Evolutionary conservation across 2,113 vertebrate species (phyloP).

Genomic region (Machaerirhynchus nigripectus): DNA sequence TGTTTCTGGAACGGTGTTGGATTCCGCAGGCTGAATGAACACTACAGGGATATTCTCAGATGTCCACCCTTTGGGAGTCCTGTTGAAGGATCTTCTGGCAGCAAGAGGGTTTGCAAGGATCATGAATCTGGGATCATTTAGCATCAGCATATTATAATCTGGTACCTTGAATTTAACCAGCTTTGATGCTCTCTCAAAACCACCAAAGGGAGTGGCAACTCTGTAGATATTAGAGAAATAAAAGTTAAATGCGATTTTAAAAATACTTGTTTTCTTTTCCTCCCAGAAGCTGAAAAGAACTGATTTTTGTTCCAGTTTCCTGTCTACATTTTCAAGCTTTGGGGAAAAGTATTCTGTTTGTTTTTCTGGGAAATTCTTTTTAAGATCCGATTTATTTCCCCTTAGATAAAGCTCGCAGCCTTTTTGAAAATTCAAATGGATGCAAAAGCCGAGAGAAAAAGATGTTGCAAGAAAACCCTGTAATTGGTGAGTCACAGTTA

Average conservation of each 20-base stretch:
- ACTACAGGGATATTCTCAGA: conserved; percentile 71
- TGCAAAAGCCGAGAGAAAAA: not conserved
- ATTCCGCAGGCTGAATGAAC: conserved; percentile 70
- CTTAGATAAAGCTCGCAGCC: not conserved
- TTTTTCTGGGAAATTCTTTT: not conserved
- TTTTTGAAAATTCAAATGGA: not conserved
- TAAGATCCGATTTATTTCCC: not conserved
- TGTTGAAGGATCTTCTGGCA: conserved; percentile 90
- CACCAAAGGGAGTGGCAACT: conserved; percentile 93
- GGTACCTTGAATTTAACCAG: conserved; percentile 78
- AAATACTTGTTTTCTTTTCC: not conserved
- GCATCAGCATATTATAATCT: conserved; percentile 78
- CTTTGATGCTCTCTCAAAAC: conserved; percentile 85
- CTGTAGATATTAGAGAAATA: conserved; percentile 71
- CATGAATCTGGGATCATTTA: conserved; percentile 75
- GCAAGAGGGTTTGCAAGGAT: conserved; percentile 73
- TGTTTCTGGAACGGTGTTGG: conserved; percentile 81
- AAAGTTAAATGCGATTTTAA: conserved; percentile 13
- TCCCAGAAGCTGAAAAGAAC: not conserved
- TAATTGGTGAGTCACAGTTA: conserved; percentile 32
- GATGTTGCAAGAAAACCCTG: not conserved
- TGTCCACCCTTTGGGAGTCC: conserved; percentile 89
- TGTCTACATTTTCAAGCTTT: not conserved
- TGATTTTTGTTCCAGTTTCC: not conserved
- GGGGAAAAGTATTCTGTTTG: not conserved